These are phyloP conservation scores for Ormyrus labotus DNA, from an alignment of 2,888 invertebrate genomes.

Conservation along the genomic window DNA sequence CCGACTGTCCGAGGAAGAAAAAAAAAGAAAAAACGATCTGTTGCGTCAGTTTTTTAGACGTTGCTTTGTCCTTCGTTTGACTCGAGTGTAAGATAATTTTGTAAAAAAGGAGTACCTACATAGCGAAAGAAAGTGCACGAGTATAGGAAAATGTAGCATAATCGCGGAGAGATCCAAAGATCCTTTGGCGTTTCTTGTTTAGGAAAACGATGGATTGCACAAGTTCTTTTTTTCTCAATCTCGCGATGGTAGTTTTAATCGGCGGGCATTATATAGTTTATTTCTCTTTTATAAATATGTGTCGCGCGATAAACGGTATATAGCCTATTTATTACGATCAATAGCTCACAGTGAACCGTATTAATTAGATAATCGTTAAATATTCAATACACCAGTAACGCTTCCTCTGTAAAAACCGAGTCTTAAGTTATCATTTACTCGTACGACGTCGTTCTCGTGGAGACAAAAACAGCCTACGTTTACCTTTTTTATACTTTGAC, in stretches of 20 bases:
- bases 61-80: slow-evolving; percentile 63
- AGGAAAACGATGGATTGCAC: background rate
- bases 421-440: background rate
- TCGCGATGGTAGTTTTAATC: slow-evolving; percentile 5
- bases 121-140: slow-evolving; percentile 1
- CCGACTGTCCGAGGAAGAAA: background rate
- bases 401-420: slow-evolving; percentile 18
- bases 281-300: slow-evolving; percentile 5
- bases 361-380: slow-evolving; percentile 13
- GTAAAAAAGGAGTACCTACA: background rate
- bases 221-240: background rate
- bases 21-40: background rate
- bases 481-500: background rate
- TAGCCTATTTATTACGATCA: slow-evolving; percentile 30
- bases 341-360: slow-evolving; percentile 8
- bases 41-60: background rate
- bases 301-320: background rate
- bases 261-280: slow-evolving; percentile 40
- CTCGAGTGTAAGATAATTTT: slow-evolving; percentile 58
- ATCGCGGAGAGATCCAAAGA: slow-evolving; percentile 34
- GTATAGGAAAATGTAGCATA: background rate
- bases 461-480: slow-evolving; percentile 8
- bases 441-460: slow-evolving; percentile 18
- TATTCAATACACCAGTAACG: slow-evolving; percentile 4
- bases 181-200: slow-evolving; percentile 26